Evolutionary conservation across 2,888 invertebrate genomes (phyloP).

Genomic region (Aelia acuminata): DNA sequence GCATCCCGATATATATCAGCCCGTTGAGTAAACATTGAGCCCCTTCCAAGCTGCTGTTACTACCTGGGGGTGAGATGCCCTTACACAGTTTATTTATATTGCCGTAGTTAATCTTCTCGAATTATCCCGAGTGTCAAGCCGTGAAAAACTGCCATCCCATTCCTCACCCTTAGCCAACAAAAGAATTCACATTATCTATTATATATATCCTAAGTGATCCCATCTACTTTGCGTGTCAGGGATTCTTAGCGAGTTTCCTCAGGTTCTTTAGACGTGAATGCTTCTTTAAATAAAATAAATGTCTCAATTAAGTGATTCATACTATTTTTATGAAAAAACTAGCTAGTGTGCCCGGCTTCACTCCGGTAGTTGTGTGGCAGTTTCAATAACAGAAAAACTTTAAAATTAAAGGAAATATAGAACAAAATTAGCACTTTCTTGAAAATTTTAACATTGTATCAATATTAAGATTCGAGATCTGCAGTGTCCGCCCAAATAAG

Average conservation of each 20-base stretch:
- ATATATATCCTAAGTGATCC: slow-evolving; percentile 34
- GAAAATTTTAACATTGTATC: too few relatives aligned
- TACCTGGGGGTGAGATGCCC: slow-evolving; percentile 28
- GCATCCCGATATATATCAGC: neutral
- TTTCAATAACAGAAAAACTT: too few relatives aligned
- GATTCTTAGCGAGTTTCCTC: neutral
- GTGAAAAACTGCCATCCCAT: slow-evolving; percentile 19
- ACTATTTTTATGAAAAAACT: neutral
- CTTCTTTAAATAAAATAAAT: neutral
- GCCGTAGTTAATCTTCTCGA: slow-evolving; percentile 35
- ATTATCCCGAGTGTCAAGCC: slow-evolving; percentile 22
- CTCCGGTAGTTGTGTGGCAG: too few relatives aligned
- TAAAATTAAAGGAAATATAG: too few relatives aligned
- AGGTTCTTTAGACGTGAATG: too few relatives aligned
- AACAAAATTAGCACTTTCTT: too few relatives aligned
- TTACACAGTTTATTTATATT: slow-evolving; percentile 38
- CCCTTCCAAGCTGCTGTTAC: neutral
- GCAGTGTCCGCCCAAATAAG: too few relatives aligned
- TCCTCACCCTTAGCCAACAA: neutral
- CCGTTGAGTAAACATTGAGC: neutral
- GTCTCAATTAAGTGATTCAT: neutral
- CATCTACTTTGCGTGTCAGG: neutral
- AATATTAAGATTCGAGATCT: too few relatives aligned
- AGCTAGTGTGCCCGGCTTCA: too few relatives aligned
- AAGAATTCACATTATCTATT: slow-evolving; percentile 18